phyloP scores from a whole-genome alignment of 1,140 invertebrate species.

The Amyelois transitella region DNA sequence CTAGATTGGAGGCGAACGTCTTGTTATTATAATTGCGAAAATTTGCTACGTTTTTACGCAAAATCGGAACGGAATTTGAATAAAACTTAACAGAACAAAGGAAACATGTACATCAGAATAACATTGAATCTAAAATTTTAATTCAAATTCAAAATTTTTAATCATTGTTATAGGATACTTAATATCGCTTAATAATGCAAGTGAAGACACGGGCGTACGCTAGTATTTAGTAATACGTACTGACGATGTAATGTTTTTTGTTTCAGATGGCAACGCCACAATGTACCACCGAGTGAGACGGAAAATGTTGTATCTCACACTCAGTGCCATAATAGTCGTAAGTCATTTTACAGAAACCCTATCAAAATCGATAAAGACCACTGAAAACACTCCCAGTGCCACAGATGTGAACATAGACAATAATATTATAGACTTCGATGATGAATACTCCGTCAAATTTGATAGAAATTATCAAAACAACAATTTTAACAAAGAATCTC shows the following conservation, averaged over 20 bases:
- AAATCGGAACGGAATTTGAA: too few relatives aligned
- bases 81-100: too few relatives aligned
- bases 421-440: slow-evolving; percentile 59
- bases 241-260: slow-evolving; percentile 16
- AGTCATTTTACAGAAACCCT: slow-evolving; percentile 17
- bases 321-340: slow-evolving; percentile 37
- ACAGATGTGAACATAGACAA: slow-evolving; percentile 45
- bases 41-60: too few relatives aligned
- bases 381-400: slow-evolving; percentile 15
- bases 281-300: slow-evolving; percentile 50
- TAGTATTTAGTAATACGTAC: too few relatives aligned
- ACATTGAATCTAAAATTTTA: too few relatives aligned
- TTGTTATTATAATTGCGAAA: too few relatives aligned
- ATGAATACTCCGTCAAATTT: slow-evolving; percentile 42
- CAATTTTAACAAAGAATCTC: slow-evolving; percentile 44
- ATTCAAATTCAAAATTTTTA: too few relatives aligned
- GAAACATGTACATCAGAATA: too few relatives aligned
- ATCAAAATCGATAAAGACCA: slow-evolving; percentile 34
- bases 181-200: too few relatives aligned
- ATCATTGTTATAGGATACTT: too few relatives aligned
- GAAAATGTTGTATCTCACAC: slow-evolving; percentile 39
- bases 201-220: too few relatives aligned
- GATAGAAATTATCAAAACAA: slow-evolving; percentile 38
- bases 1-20: too few relatives aligned
- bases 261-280: slow-evolving; percentile 47